phyloP scores from a whole-genome alignment of 2,113 vertebrate genomes.

The Laticauda colubrina region DNA sequence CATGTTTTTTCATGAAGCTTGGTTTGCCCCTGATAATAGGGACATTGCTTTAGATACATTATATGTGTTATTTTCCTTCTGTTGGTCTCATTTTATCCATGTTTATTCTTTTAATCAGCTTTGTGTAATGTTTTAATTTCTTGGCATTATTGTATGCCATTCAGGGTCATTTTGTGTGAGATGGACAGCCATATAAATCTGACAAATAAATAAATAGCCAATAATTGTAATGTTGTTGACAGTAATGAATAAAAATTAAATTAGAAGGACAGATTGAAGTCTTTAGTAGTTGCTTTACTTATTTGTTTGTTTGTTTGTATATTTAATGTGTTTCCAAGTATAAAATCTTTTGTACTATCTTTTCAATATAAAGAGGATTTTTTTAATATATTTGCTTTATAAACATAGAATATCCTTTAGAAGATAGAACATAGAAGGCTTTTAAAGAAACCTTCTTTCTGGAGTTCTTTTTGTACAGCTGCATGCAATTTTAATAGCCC shows the following conservation, averaged over 20 bases:
- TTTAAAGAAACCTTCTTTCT: not conserved
- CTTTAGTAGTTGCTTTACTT: not conserved
- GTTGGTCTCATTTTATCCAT: not conserved
- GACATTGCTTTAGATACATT: not conserved
- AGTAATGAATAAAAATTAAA: not conserved
- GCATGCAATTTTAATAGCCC: constrained; percentile 1
- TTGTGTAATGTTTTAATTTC: not conserved
- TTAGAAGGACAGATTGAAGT: not conserved
- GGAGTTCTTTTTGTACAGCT: not conserved
- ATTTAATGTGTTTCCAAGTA: not conserved
- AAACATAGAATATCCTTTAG: not conserved
- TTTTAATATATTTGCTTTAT: not conserved
- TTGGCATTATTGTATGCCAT: not conserved
- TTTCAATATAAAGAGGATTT: not conserved
- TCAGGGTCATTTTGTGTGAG: not conserved
- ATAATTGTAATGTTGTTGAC: not conserved
- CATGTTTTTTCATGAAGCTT: not conserved
- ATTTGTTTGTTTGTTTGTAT: not conserved
- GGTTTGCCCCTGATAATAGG: not conserved
- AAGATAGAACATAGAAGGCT: no score
- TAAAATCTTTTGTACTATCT: not conserved
- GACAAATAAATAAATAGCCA: not conserved
- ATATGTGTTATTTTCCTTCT: not conserved
- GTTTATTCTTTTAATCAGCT: not conserved
- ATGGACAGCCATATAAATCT: not conserved